phyloP scores from a whole-genome alignment of 2,888 invertebrate genomes.

The Drosophila longiperda region DNA sequence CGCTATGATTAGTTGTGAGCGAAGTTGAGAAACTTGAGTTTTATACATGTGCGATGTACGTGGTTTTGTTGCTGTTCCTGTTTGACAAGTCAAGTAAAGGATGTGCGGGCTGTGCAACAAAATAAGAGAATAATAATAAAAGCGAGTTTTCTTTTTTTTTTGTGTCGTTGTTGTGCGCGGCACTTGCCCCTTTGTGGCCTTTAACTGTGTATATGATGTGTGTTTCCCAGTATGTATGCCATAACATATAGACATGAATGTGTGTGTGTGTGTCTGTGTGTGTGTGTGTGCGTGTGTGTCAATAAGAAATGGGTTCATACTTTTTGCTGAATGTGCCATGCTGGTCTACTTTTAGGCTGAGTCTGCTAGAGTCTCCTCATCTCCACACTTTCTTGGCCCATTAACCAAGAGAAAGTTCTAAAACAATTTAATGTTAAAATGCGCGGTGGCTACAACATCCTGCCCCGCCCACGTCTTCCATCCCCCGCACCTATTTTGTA shows the following conservation, averaged over 20 bases:
- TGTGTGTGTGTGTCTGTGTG: background rate
- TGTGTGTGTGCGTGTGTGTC: slow-evolving; percentile 58
- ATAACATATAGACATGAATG: background rate
- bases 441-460: slow-evolving; percentile 5
- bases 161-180: slow-evolving; percentile 10
- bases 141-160: slow-evolving; percentile 24
- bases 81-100: slow-evolving; percentile 74
- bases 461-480: background rate
- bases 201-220: slow-evolving; percentile 32
- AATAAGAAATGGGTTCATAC: slow-evolving; percentile 62
- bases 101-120: slow-evolving; percentile 31
- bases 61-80: slow-evolving; percentile 27
- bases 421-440: slow-evolving; percentile 77
- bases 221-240: slow-evolving; percentile 28
- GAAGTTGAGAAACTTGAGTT: slow-evolving; percentile 1
- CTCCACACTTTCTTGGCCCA: slow-evolving; percentile 8
- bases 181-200: slow-evolving; percentile 36
- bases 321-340: slow-evolving; percentile 33
- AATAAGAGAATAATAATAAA: slow-evolving; percentile 43
- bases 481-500: background rate
- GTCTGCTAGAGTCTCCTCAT: slow-evolving; percentile 7
- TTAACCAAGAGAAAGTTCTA: slow-evolving; percentile 55
- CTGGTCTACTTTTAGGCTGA: slow-evolving; percentile 68
- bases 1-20: slow-evolving; percentile 3
- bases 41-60: background rate